Evolutionary conservation across 2,797 vertebrate species (phyloP).

Genomic region (Melanogrammus aeglefinus): DNA sequence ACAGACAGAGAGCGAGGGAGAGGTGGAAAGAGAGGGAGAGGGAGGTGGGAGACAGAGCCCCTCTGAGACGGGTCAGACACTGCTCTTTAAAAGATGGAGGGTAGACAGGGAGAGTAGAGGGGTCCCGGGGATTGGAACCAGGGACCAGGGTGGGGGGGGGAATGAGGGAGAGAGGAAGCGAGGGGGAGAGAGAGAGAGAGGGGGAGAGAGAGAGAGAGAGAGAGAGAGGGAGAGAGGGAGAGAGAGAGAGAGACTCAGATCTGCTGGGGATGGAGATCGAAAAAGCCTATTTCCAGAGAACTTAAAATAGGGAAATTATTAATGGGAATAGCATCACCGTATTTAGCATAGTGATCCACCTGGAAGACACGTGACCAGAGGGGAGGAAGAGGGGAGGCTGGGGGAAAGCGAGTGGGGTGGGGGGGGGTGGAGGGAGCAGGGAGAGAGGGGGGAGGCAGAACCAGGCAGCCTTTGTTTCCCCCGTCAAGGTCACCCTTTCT

Average conservation of each 20-base stretch:
- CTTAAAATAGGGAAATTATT: too few species aligned
- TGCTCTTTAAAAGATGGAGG: too few species aligned
- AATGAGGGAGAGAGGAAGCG: not conserved
- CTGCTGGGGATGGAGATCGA: too few species aligned
- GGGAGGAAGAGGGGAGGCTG: constrained; percentile 3
- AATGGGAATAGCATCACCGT: too few species aligned
- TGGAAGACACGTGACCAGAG: too few species aligned
- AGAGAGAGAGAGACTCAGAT: not conserved
- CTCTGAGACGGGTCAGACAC: too few species aligned
- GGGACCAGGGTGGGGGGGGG: constrained; percentile 1
- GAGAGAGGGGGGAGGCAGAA: not conserved
- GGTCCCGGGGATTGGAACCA: not conserved
- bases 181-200: not conserved
- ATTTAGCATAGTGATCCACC: too few species aligned
- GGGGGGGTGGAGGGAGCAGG: not conserved
- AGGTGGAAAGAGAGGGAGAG: not conserved
- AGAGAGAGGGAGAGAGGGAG: constrained; percentile 3
- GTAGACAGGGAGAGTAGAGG: not conserved
- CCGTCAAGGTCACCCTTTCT: constrained; percentile 69
- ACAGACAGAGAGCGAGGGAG: not conserved
- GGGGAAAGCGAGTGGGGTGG: not conserved
- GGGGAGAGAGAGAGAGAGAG: not conserved
- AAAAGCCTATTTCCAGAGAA: too few species aligned
- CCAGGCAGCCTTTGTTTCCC: constrained; percentile 46
- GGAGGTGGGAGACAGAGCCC: too few species aligned